Base-by-base conservation (phyloP, 1,140 invertebrate species). In the Leguminivora glycinivorella region DNA sequence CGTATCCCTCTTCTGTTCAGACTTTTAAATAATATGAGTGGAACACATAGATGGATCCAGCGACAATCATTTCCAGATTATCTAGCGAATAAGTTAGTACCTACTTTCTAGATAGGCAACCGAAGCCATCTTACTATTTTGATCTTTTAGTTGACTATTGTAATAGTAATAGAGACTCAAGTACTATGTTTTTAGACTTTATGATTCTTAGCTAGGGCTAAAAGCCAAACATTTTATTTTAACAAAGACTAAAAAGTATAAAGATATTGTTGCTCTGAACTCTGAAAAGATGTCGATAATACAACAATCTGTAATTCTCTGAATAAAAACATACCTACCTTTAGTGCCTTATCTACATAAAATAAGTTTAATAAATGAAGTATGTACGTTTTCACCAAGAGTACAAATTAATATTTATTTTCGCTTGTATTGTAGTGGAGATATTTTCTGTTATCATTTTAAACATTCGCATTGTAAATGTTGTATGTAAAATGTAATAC, bases 351-450 rank as follows among this genome's bases (percentile, higher is more conserved):
- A 9, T 25, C 38, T 26, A 67, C 58, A 14, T n/a, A 56, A 14
- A 34, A 4, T n/a, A 34, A 26, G 2, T 66, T 38, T 68, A 29
- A 68, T 70, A 31, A 17, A 56, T 68, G 22, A 52, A 63, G 34
- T 69, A 14, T 72, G 69, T 69, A 14, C 71, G 69, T 75, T 75
- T 70, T 83, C 75, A 80, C 82, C 80, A 78, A 40, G 74, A 88
- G 86, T 90, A 88, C 86, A 88, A 89, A 89, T 86, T 68, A 43
- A 43, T 43, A 4, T 17, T 43, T 40, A 40, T 40, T 43, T 17
- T 43, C 14, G 40, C 40, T 43, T 38, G 34, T 38, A 9, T 43
- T 43, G 40, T 43, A 1, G n/a, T 6, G 40, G n/a, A 43, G 6
- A 1, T 17, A 14, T 56, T 24, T 22, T 56, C 7, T 56, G 22